Evolutionary conservation across 2,113 vertebrate genomes (phyloP).

Genomic region (Laticauda colubrina): DNA sequence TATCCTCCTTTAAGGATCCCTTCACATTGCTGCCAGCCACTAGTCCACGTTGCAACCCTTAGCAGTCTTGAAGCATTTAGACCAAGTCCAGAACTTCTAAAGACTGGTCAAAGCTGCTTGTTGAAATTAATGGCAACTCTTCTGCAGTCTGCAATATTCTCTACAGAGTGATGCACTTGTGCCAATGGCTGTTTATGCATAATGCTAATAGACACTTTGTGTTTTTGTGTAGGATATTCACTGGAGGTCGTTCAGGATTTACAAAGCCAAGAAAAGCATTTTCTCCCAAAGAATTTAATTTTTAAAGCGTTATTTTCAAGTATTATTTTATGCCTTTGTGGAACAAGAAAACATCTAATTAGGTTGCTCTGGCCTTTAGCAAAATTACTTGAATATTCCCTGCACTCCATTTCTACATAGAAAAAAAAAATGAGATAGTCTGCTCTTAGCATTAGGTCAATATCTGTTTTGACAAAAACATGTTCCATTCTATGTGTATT

Average conservation of each 20-base stretch:
- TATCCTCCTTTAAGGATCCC: neutral
- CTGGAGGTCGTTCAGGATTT: slow-evolving; percentile 27
- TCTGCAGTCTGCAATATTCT: neutral
- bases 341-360: slow-evolving; percentile 57
- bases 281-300: slow-evolving; percentile 55
- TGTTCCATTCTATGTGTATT: slow-evolving; percentile 3
- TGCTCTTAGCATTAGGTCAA: slow-evolving; percentile 47
- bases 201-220: neutral
- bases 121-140: neutral
- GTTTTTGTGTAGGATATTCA: neutral
- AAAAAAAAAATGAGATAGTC: slow-evolving; percentile 51
- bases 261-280: neutral
- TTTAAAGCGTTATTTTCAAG: slow-evolving; percentile 55
- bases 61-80: neutral
- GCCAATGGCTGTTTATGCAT: neutral
- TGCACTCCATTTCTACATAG: slow-evolving; percentile 41
- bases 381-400: slow-evolving; percentile 50
- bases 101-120: neutral
- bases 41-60: neutral
- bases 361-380: slow-evolving; percentile 53
- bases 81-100: neutral
- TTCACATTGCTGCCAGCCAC: neutral
- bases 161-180: neutral
- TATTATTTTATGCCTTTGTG: slow-evolving; percentile 48
- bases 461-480: slow-evolving; percentile 45